Conservation (phyloP, 2,888 invertebrate species). For the Lochmaea capreae region DNA sequence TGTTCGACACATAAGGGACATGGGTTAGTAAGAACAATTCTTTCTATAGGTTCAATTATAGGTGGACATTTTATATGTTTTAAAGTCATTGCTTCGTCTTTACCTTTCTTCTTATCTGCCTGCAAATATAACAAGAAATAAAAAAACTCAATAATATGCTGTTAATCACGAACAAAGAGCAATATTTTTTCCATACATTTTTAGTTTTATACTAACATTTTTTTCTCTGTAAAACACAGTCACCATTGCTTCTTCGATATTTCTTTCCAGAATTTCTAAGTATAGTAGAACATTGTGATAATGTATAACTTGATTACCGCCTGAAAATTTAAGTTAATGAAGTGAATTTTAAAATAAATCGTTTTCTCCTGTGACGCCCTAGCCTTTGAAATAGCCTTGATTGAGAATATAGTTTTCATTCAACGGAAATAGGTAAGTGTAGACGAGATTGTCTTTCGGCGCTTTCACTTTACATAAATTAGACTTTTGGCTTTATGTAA, state of each 20-base stretch:
- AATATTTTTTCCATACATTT: neutral
- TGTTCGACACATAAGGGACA: constrained; percentile 70
- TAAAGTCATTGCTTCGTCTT: constrained; percentile 60
- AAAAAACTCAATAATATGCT: neutral
- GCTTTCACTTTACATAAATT: too few species aligned
- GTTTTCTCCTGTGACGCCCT: too few species aligned
- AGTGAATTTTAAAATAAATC: neutral
- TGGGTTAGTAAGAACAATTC: constrained; percentile 66
- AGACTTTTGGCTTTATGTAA: too few species aligned
- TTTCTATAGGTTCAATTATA: constrained; percentile 58
- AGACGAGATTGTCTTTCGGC: too few species aligned
- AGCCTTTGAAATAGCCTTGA: too few species aligned
- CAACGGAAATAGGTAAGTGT: too few species aligned
- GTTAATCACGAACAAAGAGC: too few species aligned
- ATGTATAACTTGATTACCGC: constrained; percentile 78
- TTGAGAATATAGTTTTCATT: too few species aligned
- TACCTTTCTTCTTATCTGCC: constrained; percentile 54
- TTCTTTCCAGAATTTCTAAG: constrained; percentile 84
- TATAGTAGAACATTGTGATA: constrained; percentile 83
- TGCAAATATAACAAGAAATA: constrained; percentile 27
- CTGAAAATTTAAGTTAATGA: constrained; percentile 48
- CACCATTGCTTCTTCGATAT: constrained; percentile 75
- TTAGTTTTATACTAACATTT: constrained; percentile 14
- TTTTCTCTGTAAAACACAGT: constrained; percentile 65
- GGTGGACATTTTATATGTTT: constrained; percentile 60